Conservation (phyloP, 2,797 vertebrate species). For the Rhadinocentrus ornatus region DNA sequence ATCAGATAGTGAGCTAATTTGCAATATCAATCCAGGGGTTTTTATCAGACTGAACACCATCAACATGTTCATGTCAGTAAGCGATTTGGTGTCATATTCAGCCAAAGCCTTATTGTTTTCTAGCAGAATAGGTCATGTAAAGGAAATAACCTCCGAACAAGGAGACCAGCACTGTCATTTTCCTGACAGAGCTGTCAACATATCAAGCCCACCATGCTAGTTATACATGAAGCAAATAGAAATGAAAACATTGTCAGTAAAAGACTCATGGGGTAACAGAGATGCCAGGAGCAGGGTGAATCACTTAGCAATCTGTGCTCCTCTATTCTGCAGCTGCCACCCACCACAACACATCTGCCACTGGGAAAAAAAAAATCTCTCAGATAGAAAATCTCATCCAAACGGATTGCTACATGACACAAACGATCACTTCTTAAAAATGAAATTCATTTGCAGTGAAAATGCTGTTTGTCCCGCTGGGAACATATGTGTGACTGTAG, state of each 20-base stretch:
- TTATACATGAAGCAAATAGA: constrained; percentile 74
- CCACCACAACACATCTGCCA: constrained; percentile 78
- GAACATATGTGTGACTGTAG: constrained; percentile 7
- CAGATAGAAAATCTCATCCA: constrained; percentile 45
- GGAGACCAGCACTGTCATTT: constrained; percentile 53
- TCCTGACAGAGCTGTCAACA: constrained; percentile 70
- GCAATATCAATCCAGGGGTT: constrained; percentile 38
- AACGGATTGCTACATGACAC: constrained; percentile 65
- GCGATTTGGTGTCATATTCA: constrained; percentile 32
- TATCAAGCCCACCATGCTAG: constrained; percentile 45
- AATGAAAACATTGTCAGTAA: constrained; percentile 76
- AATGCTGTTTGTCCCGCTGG: constrained; percentile 40
- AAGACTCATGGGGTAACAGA: constrained; percentile 74
- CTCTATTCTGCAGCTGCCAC: constrained; percentile 77
- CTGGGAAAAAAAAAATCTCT: constrained; percentile 49
- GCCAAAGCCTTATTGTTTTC: constrained; percentile 12
- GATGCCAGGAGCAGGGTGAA: constrained; percentile 73
- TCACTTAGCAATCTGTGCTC: constrained; percentile 77
- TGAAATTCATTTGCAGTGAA: constrained; percentile 65
- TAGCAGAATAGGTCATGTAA: constrained; percentile 37
- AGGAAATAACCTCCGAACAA: constrained; percentile 57
- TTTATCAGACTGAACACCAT: constrained; percentile 38
- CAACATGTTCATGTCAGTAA: constrained; percentile 21
- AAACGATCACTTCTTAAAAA: constrained; percentile 67
- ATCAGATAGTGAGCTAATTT: constrained; percentile 54